Base-by-base conservation (phyloP, 2,797 vertebrate species). In the Cossypha caffra region DNA sequence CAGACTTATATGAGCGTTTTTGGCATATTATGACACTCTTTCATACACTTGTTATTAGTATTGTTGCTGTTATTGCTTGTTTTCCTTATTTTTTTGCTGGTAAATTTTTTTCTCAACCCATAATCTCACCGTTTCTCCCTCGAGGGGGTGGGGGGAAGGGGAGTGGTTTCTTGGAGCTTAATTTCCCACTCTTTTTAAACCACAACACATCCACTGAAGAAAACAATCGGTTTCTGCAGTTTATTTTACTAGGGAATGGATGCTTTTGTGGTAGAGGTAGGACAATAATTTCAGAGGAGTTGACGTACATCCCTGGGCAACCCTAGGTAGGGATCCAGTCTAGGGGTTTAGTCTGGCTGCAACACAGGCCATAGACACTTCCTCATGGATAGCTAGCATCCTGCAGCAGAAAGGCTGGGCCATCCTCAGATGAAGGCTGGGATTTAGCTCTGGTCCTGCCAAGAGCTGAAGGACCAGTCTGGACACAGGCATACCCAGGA, bases 361-460 rank as follows among this genome's bases (percentile, higher is more conserved):
- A 66, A 13, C 17, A 37, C 0, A 5, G 28, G 31, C 14, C 3
- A 10, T 7, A 47, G 33, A 77, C 71, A 42, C 2, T 38, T 59
- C 28, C 7, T 58, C 3, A 16, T 2, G 2, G 21, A 50, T 13
- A 11, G 37, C 38, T 50, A 54, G 37, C 1, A 4, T 33, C 10
- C 9, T 40, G 42, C 25, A 71, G 48, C 37, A 80, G 28, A 47
- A 80, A 8, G 26, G 12, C 25, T 80, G 37, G 3, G 5, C 23
- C 52, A 66, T 18, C 35, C 35, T 66, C 43, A 69, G n/a, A 29
- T 18, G 8, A 81, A 81, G 26, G 9, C 42, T 72, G 73, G 6
- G n/a, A 9, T 21, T 21, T 54, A 54, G 2, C 10, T 62, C 25
- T 45, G 12, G 16, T 68, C 4, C 28, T 43, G 20, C 40, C 35